phyloP scores from a whole-genome alignment of 2,888 invertebrate species.

The Microctonus brassicae region DNA sequence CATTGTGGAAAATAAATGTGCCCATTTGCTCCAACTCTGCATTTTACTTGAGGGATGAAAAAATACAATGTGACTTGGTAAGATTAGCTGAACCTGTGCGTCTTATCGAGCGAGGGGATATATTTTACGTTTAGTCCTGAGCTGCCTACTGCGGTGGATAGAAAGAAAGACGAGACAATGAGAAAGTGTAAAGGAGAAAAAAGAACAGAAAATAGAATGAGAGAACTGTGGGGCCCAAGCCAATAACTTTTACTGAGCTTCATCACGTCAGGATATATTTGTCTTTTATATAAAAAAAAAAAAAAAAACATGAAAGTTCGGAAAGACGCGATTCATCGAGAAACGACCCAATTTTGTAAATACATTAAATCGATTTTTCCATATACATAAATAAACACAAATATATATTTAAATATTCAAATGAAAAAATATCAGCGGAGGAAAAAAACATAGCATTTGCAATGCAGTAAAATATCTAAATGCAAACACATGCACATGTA shows the following conservation, averaged over 20 bases:
- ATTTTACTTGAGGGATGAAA: conserved; percentile 9
- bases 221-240: conserved; percentile 4
- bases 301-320: not conserved
- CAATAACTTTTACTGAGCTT: conserved; percentile 25
- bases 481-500: too few relatives aligned
- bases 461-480: not conserved
- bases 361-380: not conserved
- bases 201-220: not conserved
- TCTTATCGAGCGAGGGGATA: conserved; percentile 24
- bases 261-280: conserved; percentile 31
- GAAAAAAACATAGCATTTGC: not conserved
- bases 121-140: conserved; percentile 31
- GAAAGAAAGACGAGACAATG: not conserved
- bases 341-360: conserved; percentile 7
- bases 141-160: not conserved
- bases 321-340: not conserved
- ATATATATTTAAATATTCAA: not conserved
- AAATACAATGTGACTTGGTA: conserved; percentile 21
- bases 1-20: not conserved
- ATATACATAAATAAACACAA: not conserved
- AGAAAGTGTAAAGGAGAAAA: not conserved
- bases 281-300: conserved; percentile 23
- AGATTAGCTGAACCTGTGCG: conserved; percentile 27
- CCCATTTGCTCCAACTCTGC: not conserved
- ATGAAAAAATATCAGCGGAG: not conserved